A percentile compares a stretch with the other conserved stretches of the same genome.
Evolutionary conservation across 2,797 vertebrate species (phyloP).

Genomic region (Poecilia picta): DNA sequence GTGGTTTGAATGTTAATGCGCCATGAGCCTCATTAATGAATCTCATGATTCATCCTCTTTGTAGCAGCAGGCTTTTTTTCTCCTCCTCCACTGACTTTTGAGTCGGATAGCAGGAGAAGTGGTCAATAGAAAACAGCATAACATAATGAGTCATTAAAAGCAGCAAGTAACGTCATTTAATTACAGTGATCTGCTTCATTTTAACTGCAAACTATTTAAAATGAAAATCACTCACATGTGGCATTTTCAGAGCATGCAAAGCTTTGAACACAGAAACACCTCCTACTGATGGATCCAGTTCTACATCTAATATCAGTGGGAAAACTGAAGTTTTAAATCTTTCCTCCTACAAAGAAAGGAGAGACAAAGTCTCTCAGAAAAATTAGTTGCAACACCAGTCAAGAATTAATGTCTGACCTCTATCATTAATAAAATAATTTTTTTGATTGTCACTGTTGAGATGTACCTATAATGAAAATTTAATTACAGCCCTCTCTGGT

Average conservation of each 20-base stretch:
- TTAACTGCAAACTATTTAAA: neutral
- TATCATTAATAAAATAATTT: too few relatives aligned
- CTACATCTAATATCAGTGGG: neutral
- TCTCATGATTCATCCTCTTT: neutral
- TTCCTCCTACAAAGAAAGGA: neutral
- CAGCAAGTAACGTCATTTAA: neutral
- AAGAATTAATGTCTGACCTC: too few relatives aligned
- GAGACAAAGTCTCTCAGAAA: too few relatives aligned
- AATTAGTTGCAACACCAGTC: too few relatives aligned
- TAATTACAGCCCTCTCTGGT: neutral
- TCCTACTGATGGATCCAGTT: neutral
- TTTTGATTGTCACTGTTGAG: neutral
- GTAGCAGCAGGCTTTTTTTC: neutral
- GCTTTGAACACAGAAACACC: neutral
- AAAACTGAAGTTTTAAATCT: neutral
- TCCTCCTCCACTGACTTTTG: neutral
- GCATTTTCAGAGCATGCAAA: neutral
- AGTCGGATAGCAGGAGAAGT: neutral
- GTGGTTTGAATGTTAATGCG: slow-evolving; percentile 1
- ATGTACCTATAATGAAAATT: neutral
- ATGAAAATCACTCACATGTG: neutral
- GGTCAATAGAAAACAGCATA: neutral
- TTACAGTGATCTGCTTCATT: neutral
- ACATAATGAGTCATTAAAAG: neutral
- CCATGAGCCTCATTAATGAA: neutral